Conservation (phyloP, 2,888 invertebrate species). For the Axea sp. region DNA sequence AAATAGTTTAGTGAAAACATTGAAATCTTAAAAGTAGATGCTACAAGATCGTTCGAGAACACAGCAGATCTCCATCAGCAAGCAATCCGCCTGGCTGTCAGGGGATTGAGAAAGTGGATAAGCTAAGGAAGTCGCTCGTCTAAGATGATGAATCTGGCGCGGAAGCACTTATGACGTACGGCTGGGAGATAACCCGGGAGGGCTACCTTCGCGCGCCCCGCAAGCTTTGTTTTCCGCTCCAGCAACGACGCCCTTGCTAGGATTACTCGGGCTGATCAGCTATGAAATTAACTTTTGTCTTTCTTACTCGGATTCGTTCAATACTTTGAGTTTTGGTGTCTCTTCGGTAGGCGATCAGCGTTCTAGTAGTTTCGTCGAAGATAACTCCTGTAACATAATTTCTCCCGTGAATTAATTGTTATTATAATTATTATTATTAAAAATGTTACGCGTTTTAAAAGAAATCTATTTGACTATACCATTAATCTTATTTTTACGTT, state of each 20-base stretch:
- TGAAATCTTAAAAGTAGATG: constrained; percentile 12
- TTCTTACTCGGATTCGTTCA: constrained; percentile 53
- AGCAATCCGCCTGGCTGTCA: constrained; percentile 67
- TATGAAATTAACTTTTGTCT: constrained; percentile 78
- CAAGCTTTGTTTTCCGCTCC: constrained; percentile 79
- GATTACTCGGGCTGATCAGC: constrained; percentile 79
- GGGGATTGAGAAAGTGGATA: constrained; percentile 74
- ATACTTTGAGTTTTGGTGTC: constrained; percentile 37
- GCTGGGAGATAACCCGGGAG: constrained; percentile 69
- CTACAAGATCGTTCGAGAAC: constrained; percentile 36
- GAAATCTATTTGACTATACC: too few species aligned
- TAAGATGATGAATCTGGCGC: constrained; percentile 79
- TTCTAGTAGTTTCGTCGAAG: constrained; percentile 22
- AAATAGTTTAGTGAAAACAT: too few species aligned
- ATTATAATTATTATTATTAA: constrained; percentile 1
- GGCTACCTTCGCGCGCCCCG: constrained; percentile 68
- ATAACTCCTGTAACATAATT: constrained; percentile 28
- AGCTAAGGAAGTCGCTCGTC: constrained; percentile 70
- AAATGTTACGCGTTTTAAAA: too few species aligned
- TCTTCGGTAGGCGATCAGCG: constrained; percentile 38
- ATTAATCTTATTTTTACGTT: too few species aligned
- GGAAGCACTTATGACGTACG: constrained; percentile 79
- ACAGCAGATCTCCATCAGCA: constrained; percentile 66
- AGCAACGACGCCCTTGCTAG: constrained; percentile 73
- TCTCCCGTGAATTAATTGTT: constrained; percentile 27